phyloP scores from a whole-genome alignment of 2,797 vertebrate species.

The Enteromius unitaeniatus region DNA sequence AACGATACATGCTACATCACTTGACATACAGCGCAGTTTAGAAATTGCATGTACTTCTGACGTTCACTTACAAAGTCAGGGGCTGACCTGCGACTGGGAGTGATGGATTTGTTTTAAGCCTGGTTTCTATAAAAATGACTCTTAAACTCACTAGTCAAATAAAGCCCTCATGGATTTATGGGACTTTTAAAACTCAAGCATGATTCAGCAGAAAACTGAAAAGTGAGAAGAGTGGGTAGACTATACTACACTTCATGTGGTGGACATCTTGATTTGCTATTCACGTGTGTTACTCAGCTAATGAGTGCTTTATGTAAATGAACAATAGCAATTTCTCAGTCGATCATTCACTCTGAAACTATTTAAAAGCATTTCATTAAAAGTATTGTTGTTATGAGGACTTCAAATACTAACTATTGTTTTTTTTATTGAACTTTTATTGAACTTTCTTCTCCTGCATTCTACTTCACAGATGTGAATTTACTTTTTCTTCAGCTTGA shows the following conservation, averaged over 20 bases:
- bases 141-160: conserved; percentile 4
- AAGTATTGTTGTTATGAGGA: background rate
- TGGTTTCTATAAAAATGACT: conserved; percentile 30
- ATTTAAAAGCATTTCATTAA: background rate
- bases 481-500: no score
- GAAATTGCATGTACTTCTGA: conserved; percentile 34
- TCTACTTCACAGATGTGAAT: no score
- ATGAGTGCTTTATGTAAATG: conserved; percentile 13
- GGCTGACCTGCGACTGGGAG: background rate
- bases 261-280: background rate
- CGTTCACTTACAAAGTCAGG: background rate
- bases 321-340: conserved; percentile 9
- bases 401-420: no score
- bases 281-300: background rate
- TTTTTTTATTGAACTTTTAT: no score
- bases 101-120: conserved; percentile 36
- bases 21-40: conserved; percentile 31
- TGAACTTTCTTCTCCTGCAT: no score
- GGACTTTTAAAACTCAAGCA: conserved; percentile 2
- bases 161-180: conserved; percentile 10
- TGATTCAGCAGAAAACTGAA: conserved; percentile 31
- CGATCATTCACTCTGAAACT: background rate
- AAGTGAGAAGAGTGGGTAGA: background rate
- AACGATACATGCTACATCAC: conserved; percentile 47
- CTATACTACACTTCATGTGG: conserved; percentile 1